A percentile compares a stretch with the other conserved stretches of the same genome.
Conservation (phyloP, 2,113 vertebrate genomes). For the Desmodus rotundus region DNA sequence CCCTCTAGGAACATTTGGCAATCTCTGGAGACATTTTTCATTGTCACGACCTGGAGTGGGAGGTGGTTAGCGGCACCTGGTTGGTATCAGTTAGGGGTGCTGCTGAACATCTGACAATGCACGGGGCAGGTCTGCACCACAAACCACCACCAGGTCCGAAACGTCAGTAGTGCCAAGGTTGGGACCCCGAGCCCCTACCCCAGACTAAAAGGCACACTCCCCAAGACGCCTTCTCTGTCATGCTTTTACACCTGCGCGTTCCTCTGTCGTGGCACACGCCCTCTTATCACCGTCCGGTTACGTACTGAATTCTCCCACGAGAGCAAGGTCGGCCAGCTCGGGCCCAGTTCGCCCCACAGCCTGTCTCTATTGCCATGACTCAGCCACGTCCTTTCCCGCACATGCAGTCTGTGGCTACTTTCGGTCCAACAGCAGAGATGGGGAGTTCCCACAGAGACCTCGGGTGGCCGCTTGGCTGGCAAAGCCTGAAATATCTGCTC, state of each 20-base stretch:
- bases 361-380: background rate
- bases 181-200: background rate
- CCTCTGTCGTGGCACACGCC: fast-evolving
- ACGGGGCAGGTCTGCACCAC: background rate
- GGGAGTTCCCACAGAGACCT: background rate
- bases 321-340: background rate
- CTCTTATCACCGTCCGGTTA: too few species aligned
- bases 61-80: background rate
- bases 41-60: background rate
- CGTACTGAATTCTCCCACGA: background rate
- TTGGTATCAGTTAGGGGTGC: background rate
- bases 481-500: background rate
- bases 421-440: background rate
- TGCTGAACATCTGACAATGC: background rate
- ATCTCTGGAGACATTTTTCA: background rate
- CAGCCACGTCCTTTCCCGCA: background rate
- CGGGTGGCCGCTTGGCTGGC: background rate
- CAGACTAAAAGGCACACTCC: background rate
- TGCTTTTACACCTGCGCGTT: background rate
- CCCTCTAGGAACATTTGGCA: background rate
- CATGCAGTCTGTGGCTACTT: background rate
- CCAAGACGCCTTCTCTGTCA: background rate
- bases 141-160: background rate
- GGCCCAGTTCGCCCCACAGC: background rate
- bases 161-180: background rate